These are phyloP conservation scores for Luffia ferchaultella DNA, from an alignment of 2,888 invertebrate genomes.

Conservation along the genomic window DNA sequence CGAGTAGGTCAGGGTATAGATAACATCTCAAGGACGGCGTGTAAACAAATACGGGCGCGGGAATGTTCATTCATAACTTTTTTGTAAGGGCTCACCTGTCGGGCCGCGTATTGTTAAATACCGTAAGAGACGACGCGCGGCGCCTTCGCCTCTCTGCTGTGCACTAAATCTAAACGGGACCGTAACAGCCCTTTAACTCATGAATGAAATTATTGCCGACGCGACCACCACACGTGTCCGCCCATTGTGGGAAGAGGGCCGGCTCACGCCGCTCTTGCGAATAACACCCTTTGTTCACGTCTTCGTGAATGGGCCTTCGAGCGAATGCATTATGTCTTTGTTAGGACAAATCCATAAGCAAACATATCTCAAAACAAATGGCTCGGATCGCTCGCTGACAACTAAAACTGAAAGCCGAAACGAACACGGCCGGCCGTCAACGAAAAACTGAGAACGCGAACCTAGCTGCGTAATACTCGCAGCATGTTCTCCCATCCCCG, in stretches of 20 bases:
- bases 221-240: neutral
- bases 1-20: neutral
- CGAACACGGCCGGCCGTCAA: too few relatives aligned
- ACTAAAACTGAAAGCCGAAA: too few relatives aligned
- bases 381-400: too few relatives aligned
- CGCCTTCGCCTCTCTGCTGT: neutral
- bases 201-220: neutral
- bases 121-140: neutral
- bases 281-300: neutral
- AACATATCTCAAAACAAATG: too few relatives aligned
- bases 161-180: neutral
- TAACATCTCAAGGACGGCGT: neutral
- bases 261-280: neutral
- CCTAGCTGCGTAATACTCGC: too few relatives aligned
- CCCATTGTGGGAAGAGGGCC: neutral
- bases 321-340: too few relatives aligned
- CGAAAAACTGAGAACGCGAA: too few relatives aligned
- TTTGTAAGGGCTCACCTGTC: neutral
- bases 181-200: neutral
- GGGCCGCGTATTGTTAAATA: neutral
- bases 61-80: neutral
- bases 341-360: too few relatives aligned
- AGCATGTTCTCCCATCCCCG: conserved; percentile 9
- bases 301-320: too few relatives aligned
- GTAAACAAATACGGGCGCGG: neutral